phyloP scores from a whole-genome alignment of 1,140 invertebrate species.

The Anagrus nilaparvatae region DNA sequence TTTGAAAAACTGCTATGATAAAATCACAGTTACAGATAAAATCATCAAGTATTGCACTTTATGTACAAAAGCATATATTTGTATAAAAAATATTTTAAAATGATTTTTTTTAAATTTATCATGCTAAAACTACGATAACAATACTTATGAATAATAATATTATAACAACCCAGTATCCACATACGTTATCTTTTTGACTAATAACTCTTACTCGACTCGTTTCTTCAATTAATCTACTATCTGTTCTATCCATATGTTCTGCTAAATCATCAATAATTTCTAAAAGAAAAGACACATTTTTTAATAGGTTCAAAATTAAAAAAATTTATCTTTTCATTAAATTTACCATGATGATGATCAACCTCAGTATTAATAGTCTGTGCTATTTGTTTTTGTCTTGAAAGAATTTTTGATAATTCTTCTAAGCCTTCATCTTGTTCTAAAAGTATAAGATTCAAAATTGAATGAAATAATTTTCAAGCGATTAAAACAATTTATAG shows the following conservation, averaged over 20 bases:
- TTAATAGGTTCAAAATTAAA: slow-evolving; percentile 3
- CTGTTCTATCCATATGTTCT: slow-evolving; percentile 61
- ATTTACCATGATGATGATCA: slow-evolving; percentile 64
- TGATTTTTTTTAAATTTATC: slow-evolving; percentile 5
- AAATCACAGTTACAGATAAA: not conserved
- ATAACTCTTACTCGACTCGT: slow-evolving; percentile 57
- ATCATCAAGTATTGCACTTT: not conserved
- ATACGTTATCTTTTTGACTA: slow-evolving; percentile 57
- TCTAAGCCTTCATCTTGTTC: slow-evolving; percentile 71
- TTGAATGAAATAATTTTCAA: not conserved
- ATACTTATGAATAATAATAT: slow-evolving; percentile 49
- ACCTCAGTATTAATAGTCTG: slow-evolving; percentile 66
- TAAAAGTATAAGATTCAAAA: slow-evolving; percentile 30
- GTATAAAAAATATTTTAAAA: slow-evolving; percentile 11
- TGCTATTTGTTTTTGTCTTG: slow-evolving; percentile 67
- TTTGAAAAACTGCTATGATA: slow-evolving; percentile 4
- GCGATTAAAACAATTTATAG: not conserved
- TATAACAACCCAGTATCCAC: slow-evolving; percentile 61
- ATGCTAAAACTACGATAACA: slow-evolving; percentile 20
- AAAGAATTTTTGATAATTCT: slow-evolving; percentile 62
- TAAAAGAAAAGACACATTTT: slow-evolving; percentile 41
- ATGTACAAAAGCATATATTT: not conserved
- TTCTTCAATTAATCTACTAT: slow-evolving; percentile 53
- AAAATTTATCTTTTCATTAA: slow-evolving; percentile 1
- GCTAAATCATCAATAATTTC: slow-evolving; percentile 72